phyloP scores from a whole-genome alignment of 2,797 vertebrate genomes.

The Bradypodion pumilum region DNA sequence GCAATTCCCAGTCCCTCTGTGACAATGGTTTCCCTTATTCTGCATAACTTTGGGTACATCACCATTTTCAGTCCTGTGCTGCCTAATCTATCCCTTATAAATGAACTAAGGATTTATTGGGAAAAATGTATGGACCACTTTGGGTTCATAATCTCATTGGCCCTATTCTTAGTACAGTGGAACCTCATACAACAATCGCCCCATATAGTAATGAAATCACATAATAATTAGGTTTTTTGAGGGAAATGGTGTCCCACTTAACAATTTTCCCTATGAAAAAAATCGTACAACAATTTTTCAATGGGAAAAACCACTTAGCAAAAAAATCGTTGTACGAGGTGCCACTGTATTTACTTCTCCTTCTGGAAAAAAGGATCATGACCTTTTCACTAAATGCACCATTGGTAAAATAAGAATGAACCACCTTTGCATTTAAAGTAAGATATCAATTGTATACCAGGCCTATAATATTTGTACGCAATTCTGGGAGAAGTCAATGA shows the following conservation, averaged over 20 bases:
- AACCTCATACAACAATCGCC: too few species aligned
- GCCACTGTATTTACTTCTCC: slow-evolving; percentile 37
- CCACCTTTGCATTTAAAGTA: background rate
- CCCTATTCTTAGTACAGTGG: slow-evolving; percentile 76
- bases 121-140: slow-evolving; percentile 38
- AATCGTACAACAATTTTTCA: too few species aligned
- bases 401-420: background rate
- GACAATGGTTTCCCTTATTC: background rate
- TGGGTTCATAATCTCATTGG: slow-evolving; percentile 65
- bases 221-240: too few species aligned
- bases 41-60: background rate
- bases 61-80: background rate
- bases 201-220: too few species aligned
- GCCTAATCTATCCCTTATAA: background rate
- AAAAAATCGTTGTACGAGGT: too few species aligned
- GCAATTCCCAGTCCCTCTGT: background rate
- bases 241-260: too few species aligned
- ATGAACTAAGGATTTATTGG: background rate
- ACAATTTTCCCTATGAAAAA: too few species aligned
- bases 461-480: background rate
- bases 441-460: background rate
- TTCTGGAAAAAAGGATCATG: background rate
- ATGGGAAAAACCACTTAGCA: too few species aligned
- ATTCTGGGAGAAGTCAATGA: background rate
- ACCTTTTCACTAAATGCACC: background rate